phyloP scores from a whole-genome alignment of 1,140 invertebrate species.

The Paraescarpia echinospica region DNA sequence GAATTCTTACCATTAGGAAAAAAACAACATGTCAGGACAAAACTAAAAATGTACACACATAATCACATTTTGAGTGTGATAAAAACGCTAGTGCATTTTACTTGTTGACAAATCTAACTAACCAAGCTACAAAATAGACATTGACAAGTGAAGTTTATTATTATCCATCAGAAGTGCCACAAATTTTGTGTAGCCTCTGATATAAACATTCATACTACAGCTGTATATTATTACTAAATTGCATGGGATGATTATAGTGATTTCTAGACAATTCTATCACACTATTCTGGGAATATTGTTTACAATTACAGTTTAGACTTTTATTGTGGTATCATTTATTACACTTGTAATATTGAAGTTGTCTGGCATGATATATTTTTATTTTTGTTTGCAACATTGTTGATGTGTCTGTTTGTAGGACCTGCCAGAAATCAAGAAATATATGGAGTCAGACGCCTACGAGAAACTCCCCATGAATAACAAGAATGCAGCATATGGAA shows the following conservation, averaged over 20 bases:
- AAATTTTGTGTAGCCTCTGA: too few relatives aligned
- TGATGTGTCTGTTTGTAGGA: not conserved
- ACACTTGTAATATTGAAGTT: not conserved
- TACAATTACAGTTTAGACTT: not conserved
- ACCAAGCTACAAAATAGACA: too few relatives aligned
- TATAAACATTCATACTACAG: too few relatives aligned
- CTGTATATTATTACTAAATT: too few relatives aligned
- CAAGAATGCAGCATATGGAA: conserved; percentile 30
- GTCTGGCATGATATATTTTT: not conserved
- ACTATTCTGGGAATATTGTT: too few relatives aligned
- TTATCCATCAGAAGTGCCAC: too few relatives aligned
- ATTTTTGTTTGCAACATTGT: not conserved
- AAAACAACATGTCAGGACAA: not conserved
- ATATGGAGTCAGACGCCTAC: conserved; percentile 33
- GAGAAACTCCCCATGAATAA: conserved; percentile 40
- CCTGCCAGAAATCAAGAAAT: conserved; percentile 38
- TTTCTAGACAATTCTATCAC: not conserved
- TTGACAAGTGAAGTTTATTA: too few relatives aligned
- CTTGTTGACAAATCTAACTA: too few relatives aligned
- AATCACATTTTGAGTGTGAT: too few relatives aligned
- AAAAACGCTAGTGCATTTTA: too few relatives aligned
- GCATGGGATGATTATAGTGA: not conserved
- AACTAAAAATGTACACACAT: not conserved
- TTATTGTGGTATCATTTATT: not conserved
- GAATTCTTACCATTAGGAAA: not conserved